Evolutionary conservation across 1,140 invertebrate genomes (phyloP).

Genomic region (Tribolium madens): DNA sequence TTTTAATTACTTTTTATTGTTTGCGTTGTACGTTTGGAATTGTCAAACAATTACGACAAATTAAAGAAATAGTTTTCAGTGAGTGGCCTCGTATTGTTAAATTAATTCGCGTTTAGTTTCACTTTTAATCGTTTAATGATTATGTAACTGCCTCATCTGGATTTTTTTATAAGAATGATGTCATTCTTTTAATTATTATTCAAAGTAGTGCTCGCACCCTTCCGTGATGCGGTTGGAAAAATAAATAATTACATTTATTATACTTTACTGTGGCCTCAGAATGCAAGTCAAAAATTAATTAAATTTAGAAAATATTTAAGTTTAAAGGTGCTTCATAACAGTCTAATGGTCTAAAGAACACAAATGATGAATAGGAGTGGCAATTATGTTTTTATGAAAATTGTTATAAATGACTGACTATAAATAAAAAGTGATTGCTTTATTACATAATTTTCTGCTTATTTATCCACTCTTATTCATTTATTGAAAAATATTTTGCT

Average conservation of each 20-base stretch:
- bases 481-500: background rate
- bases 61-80: background rate
- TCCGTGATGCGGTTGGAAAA: background rate
- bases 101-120: constrained; percentile 11
- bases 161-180: constrained; percentile 13
- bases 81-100: constrained; percentile 22
- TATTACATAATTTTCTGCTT: background rate
- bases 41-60: constrained; percentile 24
- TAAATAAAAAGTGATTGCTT: background rate
- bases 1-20: constrained; percentile 6
- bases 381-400: background rate
- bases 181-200: constrained; percentile 27
- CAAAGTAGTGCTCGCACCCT: constrained; percentile 5
- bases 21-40: background rate
- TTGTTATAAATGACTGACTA: background rate
- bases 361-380: background rate
- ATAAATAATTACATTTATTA: constrained; percentile 12
- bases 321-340: too few relatives aligned
- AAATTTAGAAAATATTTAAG: too few relatives aligned
- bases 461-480: background rate
- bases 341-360: background rate
- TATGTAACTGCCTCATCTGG: constrained; percentile 10
- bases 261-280: background rate
- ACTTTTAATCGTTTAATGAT: constrained; percentile 25
- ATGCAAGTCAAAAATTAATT: background rate